Conservation (phyloP, 2,113 vertebrate species). For the Holacanthus passer region DNA sequence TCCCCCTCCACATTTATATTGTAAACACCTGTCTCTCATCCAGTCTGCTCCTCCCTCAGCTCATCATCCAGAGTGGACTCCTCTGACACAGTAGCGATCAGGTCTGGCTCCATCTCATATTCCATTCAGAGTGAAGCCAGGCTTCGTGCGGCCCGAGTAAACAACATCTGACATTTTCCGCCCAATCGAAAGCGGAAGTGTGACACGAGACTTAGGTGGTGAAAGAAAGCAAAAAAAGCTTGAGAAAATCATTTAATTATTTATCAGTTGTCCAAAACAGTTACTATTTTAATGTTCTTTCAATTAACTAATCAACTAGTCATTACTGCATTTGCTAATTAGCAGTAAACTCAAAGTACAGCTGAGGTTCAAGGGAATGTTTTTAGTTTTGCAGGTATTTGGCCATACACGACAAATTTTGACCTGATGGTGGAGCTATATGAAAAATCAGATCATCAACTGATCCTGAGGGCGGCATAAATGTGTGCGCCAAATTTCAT, state of each 20-base stretch:
- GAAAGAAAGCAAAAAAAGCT: no score
- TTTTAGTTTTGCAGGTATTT: background rate
- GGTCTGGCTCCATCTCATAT: conserved; percentile 33
- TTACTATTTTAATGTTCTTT: no score
- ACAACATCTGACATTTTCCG: conserved; percentile 54
- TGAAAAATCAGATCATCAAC: background rate
- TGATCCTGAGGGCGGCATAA: background rate
- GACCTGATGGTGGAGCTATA: background rate
- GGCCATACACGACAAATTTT: background rate
- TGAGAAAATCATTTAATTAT: no score
- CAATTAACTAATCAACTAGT: no score
- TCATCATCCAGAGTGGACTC: conserved; percentile 40
- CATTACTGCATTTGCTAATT: background rate
- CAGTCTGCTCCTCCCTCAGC: conserved; percentile 11
- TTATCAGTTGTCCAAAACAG: no score
- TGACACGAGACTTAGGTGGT: background rate
- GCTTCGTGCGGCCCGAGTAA: conserved; percentile 26
- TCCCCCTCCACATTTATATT: conserved; percentile 48
- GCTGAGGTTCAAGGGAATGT: background rate
- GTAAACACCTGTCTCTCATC: conserved; percentile 54
- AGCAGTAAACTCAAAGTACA: background rate
- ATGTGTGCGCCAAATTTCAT: background rate
- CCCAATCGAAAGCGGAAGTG: conserved; percentile 10
- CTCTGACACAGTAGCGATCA: conserved; percentile 32
- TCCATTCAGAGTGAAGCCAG: conserved; percentile 42